phyloP scores from a whole-genome alignment of 2,888 invertebrate species.

The Melanostoma scalare region DNA sequence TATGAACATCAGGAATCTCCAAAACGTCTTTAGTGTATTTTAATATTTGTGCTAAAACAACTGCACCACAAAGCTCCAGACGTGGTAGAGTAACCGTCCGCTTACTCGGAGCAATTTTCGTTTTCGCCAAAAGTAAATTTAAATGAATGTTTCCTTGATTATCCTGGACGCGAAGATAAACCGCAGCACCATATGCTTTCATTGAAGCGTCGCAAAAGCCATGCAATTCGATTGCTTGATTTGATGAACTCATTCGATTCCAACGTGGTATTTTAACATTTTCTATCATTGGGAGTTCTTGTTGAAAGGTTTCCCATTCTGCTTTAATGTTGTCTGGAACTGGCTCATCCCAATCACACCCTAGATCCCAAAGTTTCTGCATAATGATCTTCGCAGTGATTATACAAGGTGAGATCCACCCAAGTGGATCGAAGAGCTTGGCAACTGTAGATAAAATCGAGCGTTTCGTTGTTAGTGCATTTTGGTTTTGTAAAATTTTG shows the following conservation, averaged over 20 bases:
- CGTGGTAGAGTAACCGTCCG: constrained; percentile 11
- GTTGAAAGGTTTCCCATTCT: constrained; percentile 8
- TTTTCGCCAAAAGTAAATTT: constrained; percentile 11
- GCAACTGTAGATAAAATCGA: constrained; percentile 23
- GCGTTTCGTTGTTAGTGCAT: not conserved
- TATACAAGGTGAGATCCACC: constrained; percentile 17
- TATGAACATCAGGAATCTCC: too few species aligned
- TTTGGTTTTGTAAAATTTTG: not conserved
- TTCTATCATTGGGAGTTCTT: constrained; percentile 15
- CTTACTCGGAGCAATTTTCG: constrained; percentile 7
- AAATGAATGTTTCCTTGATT: not conserved
- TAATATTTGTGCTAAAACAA: too few species aligned
- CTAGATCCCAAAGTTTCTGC: constrained; percentile 22
- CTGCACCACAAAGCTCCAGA: constrained; percentile 6
- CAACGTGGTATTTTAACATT: constrained; percentile 11
- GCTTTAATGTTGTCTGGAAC: not conserved
- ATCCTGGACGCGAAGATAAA: constrained; percentile 4
- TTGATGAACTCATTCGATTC: constrained; percentile 14
- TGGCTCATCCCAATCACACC: constrained; percentile 19
- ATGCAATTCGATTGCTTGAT: constrained; percentile 16
- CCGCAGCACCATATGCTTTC: constrained; percentile 2
- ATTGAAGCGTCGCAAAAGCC: constrained; percentile 13
- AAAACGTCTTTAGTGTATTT: too few species aligned
- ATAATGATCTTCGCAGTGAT: constrained; percentile 18
- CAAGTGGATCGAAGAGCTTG: constrained; percentile 27